Conservation (phyloP, 2,888 invertebrate genomes). For the Seira musarum region DNA sequence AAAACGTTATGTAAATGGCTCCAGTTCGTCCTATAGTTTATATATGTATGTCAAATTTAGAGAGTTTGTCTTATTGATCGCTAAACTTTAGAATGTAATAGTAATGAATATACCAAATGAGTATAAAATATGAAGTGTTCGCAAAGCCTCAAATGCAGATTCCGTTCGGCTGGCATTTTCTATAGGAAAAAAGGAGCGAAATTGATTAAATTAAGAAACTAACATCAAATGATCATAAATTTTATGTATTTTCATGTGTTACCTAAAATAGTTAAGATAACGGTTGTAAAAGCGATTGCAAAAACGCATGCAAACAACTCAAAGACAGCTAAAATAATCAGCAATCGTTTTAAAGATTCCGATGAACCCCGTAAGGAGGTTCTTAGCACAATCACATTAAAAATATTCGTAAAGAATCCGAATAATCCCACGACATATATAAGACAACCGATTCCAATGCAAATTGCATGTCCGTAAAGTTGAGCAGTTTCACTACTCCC, state of each 20-base stretch:
- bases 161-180: conserved; percentile 29
- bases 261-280: conserved; percentile 12
- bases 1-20: conserved; percentile 51
- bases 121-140: not conserved
- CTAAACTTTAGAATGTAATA: too few relatives aligned
- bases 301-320: conserved; percentile 38
- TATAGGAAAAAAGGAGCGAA: not conserved
- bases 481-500: not conserved
- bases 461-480: not conserved
- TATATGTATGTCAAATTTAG: too few relatives aligned
- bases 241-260: not conserved
- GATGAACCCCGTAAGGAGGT: conserved; percentile 31
- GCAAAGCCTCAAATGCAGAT: not conserved
- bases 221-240: too few relatives aligned
- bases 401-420: conserved; percentile 41
- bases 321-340: conserved; percentile 36
- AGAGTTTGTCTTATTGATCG: too few relatives aligned
- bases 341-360: conserved; percentile 25
- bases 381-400: conserved; percentile 37
- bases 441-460: not conserved
- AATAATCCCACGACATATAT: conserved; percentile 37
- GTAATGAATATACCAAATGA: conserved; percentile 27
- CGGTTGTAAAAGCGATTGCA: conserved; percentile 21
- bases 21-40: conserved; percentile 59
- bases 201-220: not conserved